Evolutionary conservation across 2,113 vertebrate species (phyloP).

Genomic region (Chroicocephalus ridibundus): DNA sequence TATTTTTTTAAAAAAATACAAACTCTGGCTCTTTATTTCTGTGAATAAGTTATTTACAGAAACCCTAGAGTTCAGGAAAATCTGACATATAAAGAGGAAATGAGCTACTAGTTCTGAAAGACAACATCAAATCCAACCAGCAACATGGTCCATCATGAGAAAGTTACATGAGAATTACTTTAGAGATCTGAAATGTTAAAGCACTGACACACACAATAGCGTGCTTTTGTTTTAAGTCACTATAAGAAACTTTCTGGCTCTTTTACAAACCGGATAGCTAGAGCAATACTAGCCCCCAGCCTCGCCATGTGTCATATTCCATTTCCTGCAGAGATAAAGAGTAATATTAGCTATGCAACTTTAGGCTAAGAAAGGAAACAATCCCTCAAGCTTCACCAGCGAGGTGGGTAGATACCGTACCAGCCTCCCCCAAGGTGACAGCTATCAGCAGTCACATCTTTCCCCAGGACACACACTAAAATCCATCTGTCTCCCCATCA

Average conservation of each 20-base stretch:
- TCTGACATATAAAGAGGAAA: background rate
- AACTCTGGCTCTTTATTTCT: background rate
- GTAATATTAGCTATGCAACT: background rate
- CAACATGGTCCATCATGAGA: background rate
- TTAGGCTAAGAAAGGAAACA: background rate
- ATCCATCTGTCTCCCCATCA: background rate
- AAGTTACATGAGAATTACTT: background rate
- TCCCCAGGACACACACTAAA: background rate
- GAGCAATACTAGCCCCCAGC: background rate
- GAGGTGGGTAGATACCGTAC: background rate
- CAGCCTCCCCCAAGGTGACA: background rate
- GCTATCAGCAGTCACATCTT: background rate
- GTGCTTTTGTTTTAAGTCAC: background rate
- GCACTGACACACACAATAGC: background rate
- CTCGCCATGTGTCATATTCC: accelerated
- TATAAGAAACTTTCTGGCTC: background rate
- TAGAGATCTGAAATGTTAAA: background rate
- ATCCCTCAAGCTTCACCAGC: background rate
- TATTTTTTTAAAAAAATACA: background rate
- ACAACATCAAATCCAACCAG: background rate
- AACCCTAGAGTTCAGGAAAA: background rate
- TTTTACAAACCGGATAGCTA: background rate
- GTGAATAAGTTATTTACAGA: background rate
- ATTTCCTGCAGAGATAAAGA: background rate
- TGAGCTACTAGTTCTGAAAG: background rate